Percentiles rank a stretch among this genome's conserved stretches.
phyloP scores from a whole-genome alignment of 2,888 invertebrate genomes.

The Spicauda simplicius region DNA sequence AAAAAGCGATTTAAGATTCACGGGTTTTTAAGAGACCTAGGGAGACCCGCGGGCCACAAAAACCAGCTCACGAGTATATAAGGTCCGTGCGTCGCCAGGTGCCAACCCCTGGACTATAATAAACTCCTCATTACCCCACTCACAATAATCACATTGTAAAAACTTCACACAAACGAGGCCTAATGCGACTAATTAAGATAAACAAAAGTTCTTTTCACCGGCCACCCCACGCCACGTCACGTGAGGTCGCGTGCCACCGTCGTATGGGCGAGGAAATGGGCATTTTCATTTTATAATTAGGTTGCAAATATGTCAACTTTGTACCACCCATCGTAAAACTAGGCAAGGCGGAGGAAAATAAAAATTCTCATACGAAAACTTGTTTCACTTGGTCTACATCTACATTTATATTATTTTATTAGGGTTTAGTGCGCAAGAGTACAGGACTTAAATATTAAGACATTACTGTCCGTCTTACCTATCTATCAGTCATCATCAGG shows the following conservation, averaged over 20 bases:
- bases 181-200: constrained; percentile 16
- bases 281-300: constrained; percentile 24
- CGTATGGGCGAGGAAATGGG: constrained; percentile 7
- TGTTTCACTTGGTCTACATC: too few species aligned
- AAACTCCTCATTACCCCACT: background rate
- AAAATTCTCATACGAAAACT: too few species aligned
- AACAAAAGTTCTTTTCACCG: background rate
- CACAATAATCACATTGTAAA: constrained; percentile 25
- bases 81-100: too few species aligned
- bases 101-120: background rate
- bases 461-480: too few species aligned
- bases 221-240: background rate
- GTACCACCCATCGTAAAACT: background rate
- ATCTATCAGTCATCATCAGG: too few species aligned
- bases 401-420: too few species aligned
- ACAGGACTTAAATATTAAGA: too few species aligned
- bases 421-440: too few species aligned
- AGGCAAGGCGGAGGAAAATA: background rate
- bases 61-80: too few species aligned
- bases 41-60: too few species aligned
- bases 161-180: constrained; percentile 5
- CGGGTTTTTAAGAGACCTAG: too few species aligned
- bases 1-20: too few species aligned
- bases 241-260: constrained; percentile 10
- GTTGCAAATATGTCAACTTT: constrained; percentile 19